These are phyloP conservation scores for Perizoma affinitatum DNA, from an alignment of 2,888 invertebrate species.

Conservation along the genomic window DNA sequence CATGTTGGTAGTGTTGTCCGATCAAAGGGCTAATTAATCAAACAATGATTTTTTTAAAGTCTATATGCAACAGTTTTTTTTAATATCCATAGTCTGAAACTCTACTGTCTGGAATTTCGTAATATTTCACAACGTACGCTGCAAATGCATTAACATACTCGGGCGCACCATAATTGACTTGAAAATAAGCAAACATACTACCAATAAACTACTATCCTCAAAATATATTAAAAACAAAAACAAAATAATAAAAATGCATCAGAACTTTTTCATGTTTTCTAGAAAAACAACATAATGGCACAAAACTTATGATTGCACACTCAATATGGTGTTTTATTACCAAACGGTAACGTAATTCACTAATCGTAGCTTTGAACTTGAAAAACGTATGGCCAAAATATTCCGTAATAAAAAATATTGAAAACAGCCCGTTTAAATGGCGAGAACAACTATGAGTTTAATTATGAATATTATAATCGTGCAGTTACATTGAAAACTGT, in stretches of 20 bases:
- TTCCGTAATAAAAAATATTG: too few species aligned
- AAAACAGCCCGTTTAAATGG: constrained; percentile 15
- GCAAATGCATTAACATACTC: constrained; percentile 58
- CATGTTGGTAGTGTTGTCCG: too few species aligned
- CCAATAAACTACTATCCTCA: constrained; percentile 40
- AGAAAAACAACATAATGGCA: constrained; percentile 35
- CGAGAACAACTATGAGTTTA: constrained; percentile 50
- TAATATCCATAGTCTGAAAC: too few species aligned
- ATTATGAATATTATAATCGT: constrained; percentile 72
- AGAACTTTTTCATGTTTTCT: constrained; percentile 5
- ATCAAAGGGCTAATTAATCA: too few species aligned
- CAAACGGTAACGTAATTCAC: constrained; percentile 28
- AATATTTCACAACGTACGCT: constrained; percentile 49
- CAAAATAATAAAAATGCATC: constrained; percentile 43
- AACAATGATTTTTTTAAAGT: too few species aligned
- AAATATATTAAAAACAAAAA: constrained; percentile 47
- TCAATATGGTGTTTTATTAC: constrained; percentile 18
- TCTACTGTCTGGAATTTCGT: too few species aligned
- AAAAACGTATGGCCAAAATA: constrained; percentile 4
- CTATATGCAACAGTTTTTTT: too few species aligned
- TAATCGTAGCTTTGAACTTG: constrained; percentile 19
- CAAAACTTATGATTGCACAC: constrained; percentile 22
- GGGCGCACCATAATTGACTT: constrained; percentile 81
- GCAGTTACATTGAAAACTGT: constrained; percentile 76
- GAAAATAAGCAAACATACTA: constrained; percentile 52